Base-by-base conservation (phyloP, 1,140 invertebrate species). In the Dermatophagoides farinae region DNA sequence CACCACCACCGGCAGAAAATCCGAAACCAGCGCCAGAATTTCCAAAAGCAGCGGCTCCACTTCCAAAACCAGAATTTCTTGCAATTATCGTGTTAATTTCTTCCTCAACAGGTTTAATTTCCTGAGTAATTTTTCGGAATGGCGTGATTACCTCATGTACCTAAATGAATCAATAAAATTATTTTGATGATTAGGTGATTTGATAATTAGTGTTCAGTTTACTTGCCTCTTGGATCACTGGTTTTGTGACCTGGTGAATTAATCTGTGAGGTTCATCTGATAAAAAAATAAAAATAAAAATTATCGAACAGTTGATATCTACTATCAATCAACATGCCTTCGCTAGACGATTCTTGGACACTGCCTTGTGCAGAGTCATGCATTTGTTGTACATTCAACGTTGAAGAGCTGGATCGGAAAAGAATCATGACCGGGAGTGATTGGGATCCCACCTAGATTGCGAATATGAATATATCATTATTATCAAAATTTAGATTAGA, bases 261-360 rank as follows among this genome's bases (percentile, higher is more conserved):
- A 58, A 22, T 50, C 23, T 4, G 40, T 58, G 57, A 52, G 57
- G 57, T 37, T 58, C 43, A 50, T 58, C 43, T 31, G 31, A 31
- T 31, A 31, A 8, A 4, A 8, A 31, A 31, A 4, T n/a, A n/a
- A n/a, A n/a, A n/a, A n/a, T n/a, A n/a, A n/a, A n/a, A n/a, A n/a
- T n/a, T n/a, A n/a, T n/a, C n/a, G n/a, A n/a, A 8, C 31, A 31
- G 2, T 31, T 31, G 31, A 31, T 4, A 31, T 8, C 31, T n/a
- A n/a, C n/a, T n/a, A n/a, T n/a, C n/a, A n/a, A n/a, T n/a, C n/a
- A n/a, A n/a, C 31, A 4, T 31, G 8, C 31, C 31, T 23, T 50
- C 47, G n/a, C 14, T 18, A 14, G 47, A 50, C 8, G 47, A 50
- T 25, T 50, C 47, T 50, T 50, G 47, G 6, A 25, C 23, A 12